Conservation (phyloP, 1,140 invertebrate genomes). For the Zaprionus tsacasi region DNA sequence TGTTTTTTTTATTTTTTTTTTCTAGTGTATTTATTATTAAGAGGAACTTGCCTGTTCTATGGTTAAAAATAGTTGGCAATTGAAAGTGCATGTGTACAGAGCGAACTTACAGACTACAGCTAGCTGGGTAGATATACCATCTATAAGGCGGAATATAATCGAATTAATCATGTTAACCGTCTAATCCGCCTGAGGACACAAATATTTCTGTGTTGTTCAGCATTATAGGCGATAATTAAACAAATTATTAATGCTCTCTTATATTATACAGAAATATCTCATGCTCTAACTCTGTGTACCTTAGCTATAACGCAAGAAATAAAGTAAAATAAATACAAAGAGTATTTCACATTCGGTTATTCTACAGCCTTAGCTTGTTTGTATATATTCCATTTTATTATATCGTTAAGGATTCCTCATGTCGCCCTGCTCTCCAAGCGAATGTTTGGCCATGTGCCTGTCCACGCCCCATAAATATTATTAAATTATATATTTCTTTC, state of each 20-base stretch:
- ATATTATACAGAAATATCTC: not conserved
- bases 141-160: not conserved
- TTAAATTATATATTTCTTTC: slow-evolving; percentile 81
- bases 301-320: not conserved
- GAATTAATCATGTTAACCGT: not conserved
- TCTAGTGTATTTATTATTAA: slow-evolving; percentile 51
- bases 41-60: slow-evolving; percentile 30
- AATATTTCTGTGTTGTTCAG: slow-evolving; percentile 1
- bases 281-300: not conserved
- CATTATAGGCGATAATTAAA: slow-evolving; percentile 23
- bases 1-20: not conserved
- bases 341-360: not conserved
- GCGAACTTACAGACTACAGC: not conserved
- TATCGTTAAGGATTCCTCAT: slow-evolving; percentile 36
- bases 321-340: not conserved
- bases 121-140: not conserved
- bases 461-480: slow-evolving; percentile 79
- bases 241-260: slow-evolving; percentile 30
- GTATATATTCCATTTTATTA: slow-evolving; percentile 26
- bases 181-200: not conserved
- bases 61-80: slow-evolving; percentile 48
- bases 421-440: slow-evolving; percentile 16
- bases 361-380: not conserved
- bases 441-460: slow-evolving; percentile 76
- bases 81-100: slow-evolving; percentile 35